Conservation (phyloP, 2,797 vertebrate genomes). For the Notoglanidium macrostoma region DNA sequence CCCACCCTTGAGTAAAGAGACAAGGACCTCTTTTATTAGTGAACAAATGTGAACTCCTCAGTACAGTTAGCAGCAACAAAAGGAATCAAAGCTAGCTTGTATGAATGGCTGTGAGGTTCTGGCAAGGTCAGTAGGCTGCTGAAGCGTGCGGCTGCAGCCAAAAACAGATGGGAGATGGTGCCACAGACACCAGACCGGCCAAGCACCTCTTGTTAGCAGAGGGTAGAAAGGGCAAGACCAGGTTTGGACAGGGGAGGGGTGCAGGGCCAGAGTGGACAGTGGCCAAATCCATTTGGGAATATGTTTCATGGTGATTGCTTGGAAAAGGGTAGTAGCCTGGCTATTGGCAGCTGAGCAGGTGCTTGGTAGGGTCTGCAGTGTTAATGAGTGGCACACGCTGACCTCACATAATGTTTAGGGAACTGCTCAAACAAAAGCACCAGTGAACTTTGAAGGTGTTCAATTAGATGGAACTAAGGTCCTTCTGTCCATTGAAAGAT, state of each 20-base stretch:
- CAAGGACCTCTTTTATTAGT: constrained; percentile 63
- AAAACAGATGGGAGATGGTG: constrained; percentile 69
- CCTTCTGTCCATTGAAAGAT: constrained; percentile 54
- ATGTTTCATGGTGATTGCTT: constrained; percentile 70
- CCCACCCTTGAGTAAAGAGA: constrained; percentile 63
- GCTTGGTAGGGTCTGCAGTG: constrained; percentile 69
- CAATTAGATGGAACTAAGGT: constrained; percentile 60
- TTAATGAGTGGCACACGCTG: constrained; percentile 73
- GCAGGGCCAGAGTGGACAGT: constrained; percentile 33
- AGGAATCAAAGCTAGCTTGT: constrained; percentile 59
- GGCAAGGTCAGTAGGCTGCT: constrained; percentile 69
- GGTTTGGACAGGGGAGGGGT: constrained; percentile 50
- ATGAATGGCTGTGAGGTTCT: constrained; percentile 68
- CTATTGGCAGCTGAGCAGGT: constrained; percentile 68
- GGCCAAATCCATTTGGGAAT: constrained; percentile 72
- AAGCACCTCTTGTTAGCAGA: constrained; percentile 54
- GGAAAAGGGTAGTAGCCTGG: constrained; percentile 49
- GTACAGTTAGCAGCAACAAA: constrained; percentile 66
- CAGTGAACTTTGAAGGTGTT: constrained; percentile 58
- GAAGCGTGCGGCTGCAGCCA: constrained; percentile 64
- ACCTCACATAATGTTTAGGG: constrained; percentile 64
- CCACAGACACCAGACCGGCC: constrained; percentile 60
- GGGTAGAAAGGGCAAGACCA: constrained; percentile 45
- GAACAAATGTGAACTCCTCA: constrained; percentile 65
- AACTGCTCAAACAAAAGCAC: constrained; percentile 55